Evolutionary conservation across 1,140 invertebrate genomes (phyloP).

Genomic region (Drosophila grimshawi): DNA sequence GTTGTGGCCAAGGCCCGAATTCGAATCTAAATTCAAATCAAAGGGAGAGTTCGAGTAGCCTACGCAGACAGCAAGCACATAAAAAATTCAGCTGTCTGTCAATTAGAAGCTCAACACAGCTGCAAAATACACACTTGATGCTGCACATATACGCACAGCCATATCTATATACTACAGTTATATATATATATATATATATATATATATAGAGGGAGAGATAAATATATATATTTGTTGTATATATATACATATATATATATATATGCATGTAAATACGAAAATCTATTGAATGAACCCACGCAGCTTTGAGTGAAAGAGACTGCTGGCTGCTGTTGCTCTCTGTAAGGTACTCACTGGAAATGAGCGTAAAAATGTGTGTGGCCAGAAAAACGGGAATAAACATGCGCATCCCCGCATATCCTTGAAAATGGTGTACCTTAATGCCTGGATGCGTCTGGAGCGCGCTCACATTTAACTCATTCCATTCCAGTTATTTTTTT

Average conservation of each 20-base stretch:
- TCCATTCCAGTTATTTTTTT: constrained; percentile 42
- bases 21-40: not conserved
- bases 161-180: constrained; percentile 6
- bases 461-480: constrained; percentile 39
- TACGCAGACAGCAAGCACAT: constrained; percentile 60
- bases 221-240: constrained; percentile 10
- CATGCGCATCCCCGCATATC: constrained; percentile 79
- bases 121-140: constrained; percentile 65
- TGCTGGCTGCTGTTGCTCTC: constrained; percentile 22
- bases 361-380: constrained; percentile 64
- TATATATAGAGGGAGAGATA: constrained; percentile 2
- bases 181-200: constrained; percentile 21
- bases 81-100: constrained; percentile 75
- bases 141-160: constrained; percentile 39
- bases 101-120: constrained; percentile 65
- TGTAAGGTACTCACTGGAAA: constrained; percentile 56
- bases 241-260: constrained; percentile 17
- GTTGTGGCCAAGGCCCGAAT: too few relatives aligned
- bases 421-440: constrained; percentile 61
- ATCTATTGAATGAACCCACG: constrained; percentile 76
- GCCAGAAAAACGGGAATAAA: constrained; percentile 72
- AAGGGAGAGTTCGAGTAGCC: not conserved
- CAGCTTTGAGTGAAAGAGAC: constrained; percentile 77
- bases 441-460: constrained; percentile 51
- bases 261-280: constrained; percentile 19